Evolutionary conservation across 2,113 vertebrate genomes (phyloP), one percentile per base, ranked within the genome.

Genomic region (Copsychus sechellarum): DNA sequence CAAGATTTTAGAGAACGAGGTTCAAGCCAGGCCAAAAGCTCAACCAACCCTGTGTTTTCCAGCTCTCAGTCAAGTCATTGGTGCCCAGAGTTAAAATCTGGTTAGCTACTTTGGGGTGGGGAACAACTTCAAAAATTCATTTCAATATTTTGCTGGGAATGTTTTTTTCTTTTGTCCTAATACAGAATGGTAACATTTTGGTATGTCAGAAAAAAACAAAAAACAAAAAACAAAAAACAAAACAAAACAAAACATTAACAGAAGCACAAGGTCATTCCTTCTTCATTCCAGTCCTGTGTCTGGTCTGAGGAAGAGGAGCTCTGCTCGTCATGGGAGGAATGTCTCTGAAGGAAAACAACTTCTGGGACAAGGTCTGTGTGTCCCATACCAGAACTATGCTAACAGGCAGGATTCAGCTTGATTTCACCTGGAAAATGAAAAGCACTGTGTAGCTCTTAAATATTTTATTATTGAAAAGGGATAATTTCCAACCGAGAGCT

Each of bases 401-500:
- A 73, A 70, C 50, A 66, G 67, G 66, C 78, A 58, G 3, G 9
- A 91, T 34, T 57, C 67, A 82, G 67, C 72, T 74, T 31, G 51
- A 47, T 38, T 83, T 84, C 90, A 93, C 79, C 72, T 81, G 65
- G 51, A 90, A 95, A 81, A 81, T 12, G 14, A 72, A 95, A 93
- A 94, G 69, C 82, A 45, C 67, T 74, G 43, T 62, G 60, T 67
- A 83, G 60, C 92, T 90, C 77, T 56, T 90, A 74, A 81, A 67
- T 84, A 94, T 96, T 96, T 94, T 81, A 95, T 92, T 92, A 81
- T 29, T 93, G 93, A 90, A 84, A 93, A 95, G 90, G 86, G 92
- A 96, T 79, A 53, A 9, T 11, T 88, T 79, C 92, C 93, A 92
- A 42, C 61, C 0, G 13, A 92, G 92, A 90, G 82, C 76, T 95